These are phyloP conservation scores for Lingula anatina DNA, from an alignment of 2,888 invertebrate genomes.

Conservation along the genomic window DNA sequence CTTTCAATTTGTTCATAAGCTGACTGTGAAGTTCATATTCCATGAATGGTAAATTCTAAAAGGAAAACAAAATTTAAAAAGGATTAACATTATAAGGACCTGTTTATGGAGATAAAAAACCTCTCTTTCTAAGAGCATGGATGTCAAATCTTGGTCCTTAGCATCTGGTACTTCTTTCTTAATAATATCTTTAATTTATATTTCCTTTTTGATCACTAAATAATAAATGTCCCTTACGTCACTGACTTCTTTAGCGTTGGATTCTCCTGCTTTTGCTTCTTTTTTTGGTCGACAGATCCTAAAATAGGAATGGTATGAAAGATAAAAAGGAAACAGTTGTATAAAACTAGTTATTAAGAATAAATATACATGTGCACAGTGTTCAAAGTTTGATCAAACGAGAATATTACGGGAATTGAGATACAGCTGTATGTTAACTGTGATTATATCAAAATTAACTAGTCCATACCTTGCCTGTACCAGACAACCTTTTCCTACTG, in stretches of 20 bases:
- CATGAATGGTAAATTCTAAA: conserved; percentile 84
- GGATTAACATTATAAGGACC: background rate
- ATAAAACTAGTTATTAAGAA: too few species aligned
- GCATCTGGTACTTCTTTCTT: too few species aligned
- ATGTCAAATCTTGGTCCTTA: too few species aligned
- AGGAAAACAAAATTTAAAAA: conserved; percentile 4
- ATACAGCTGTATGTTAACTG: too few species aligned
- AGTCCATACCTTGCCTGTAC: conserved; percentile 53
- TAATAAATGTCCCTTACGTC: conserved; percentile 44
- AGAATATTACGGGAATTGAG: too few species aligned
- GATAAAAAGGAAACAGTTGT: too few species aligned
- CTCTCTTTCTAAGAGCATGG: background rate
- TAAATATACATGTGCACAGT: too few species aligned
- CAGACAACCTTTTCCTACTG: conserved; percentile 60
- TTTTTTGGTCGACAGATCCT: conserved; percentile 66
- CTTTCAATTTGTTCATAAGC: conserved; percentile 81
- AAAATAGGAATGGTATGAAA: conserved; percentile 12
- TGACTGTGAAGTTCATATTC: conserved; percentile 93
- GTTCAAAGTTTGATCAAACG: too few species aligned
- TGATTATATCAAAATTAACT: too few species aligned
- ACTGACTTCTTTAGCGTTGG: conserved; percentile 78
- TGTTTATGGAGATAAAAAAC: too few species aligned
- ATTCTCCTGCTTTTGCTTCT: conserved; percentile 69
- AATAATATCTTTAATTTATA: background rate
- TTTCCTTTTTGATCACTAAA: background rate